These are phyloP conservation scores for Lacerta bilineata DNA, from an alignment of 2,797 vertebrate genomes.

Conservation along the genomic window DNA sequence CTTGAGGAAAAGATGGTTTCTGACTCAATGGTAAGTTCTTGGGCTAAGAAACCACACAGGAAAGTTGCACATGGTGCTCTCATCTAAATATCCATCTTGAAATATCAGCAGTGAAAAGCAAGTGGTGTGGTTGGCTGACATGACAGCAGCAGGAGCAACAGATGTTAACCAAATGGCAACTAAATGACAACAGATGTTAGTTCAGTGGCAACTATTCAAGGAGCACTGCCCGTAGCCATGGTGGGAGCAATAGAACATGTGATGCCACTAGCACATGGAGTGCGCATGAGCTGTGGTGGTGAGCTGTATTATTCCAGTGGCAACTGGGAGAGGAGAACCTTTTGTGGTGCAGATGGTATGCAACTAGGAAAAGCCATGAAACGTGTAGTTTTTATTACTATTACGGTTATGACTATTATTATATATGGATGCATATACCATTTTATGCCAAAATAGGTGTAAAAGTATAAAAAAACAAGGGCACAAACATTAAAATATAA, in stretches of 20 bases:
- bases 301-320: background rate
- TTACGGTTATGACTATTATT: too few relatives aligned
- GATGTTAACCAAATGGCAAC: slow-evolving; percentile 31
- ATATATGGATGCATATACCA: too few relatives aligned
- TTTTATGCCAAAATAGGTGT: too few relatives aligned
- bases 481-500: too few relatives aligned
- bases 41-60: slow-evolving; percentile 35
- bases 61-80: slow-evolving; percentile 28
- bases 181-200: slow-evolving; percentile 43
- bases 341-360: background rate
- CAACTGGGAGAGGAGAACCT: background rate
- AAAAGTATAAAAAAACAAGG: too few relatives aligned
- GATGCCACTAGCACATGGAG: slow-evolving; percentile 1
- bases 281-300: background rate
- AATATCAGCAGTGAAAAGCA: slow-evolving; percentile 27
- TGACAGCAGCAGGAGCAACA: slow-evolving; percentile 16
- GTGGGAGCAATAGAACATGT: background rate
- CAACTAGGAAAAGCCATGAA: background rate
- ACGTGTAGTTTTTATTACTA: background rate
- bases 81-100: slow-evolving; percentile 30
- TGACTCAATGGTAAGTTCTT: slow-evolving; percentile 40
- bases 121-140: slow-evolving; percentile 32
- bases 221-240: background rate
- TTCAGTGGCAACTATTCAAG: slow-evolving; percentile 17
- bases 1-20: slow-evolving; percentile 43